Conservation (phyloP, 2,888 invertebrate genomes). For the Nomada goodeniana region DNA sequence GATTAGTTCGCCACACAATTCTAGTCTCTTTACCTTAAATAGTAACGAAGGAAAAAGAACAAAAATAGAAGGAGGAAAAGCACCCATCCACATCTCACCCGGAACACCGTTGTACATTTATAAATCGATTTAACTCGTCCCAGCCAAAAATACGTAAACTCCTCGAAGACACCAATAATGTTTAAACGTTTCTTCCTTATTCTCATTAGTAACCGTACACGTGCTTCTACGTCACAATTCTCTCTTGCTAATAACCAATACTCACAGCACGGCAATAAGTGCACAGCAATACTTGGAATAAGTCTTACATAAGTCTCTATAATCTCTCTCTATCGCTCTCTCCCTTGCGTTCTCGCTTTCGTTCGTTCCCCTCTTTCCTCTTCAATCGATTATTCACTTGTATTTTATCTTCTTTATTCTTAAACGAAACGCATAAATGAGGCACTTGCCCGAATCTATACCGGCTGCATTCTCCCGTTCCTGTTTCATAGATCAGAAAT, state of each 20-base stretch:
- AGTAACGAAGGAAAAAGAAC: background rate
- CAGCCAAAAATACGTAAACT: slow-evolving; percentile 55
- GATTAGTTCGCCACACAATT: slow-evolving; percentile 36
- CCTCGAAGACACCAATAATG: slow-evolving; percentile 64
- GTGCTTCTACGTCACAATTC: slow-evolving; percentile 41
- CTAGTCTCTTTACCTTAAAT: slow-evolving; percentile 6
- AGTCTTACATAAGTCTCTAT: slow-evolving; percentile 71
- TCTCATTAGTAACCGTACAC: slow-evolving; percentile 45
- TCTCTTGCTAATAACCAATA: slow-evolving; percentile 64
- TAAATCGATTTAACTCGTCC: slow-evolving; percentile 50
- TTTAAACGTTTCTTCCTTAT: slow-evolving; percentile 41
- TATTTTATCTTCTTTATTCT: slow-evolving; percentile 4
- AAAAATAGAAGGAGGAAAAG: background rate
- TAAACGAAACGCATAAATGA: slow-evolving; percentile 77
- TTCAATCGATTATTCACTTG: slow-evolving; percentile 53
- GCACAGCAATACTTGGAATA: slow-evolving; percentile 76
- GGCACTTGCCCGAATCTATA: slow-evolving; percentile 80
- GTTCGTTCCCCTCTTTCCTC: slow-evolving; percentile 19
- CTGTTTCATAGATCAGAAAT: slow-evolving; percentile 77
- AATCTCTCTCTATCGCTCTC: slow-evolving; percentile 22
- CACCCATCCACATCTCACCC: slow-evolving; percentile 33
- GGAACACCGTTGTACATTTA: slow-evolving; percentile 41
- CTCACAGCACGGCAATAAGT: slow-evolving; percentile 74
- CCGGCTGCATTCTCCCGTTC: slow-evolving; percentile 62
- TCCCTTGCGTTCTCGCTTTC: slow-evolving; percentile 32